Percentiles rank a stretch among this genome's conserved stretches.
These are phyloP conservation scores for Mythimna ferrago DNA, from an alignment of 2,888 invertebrate species.

Conservation along the genomic window DNA sequence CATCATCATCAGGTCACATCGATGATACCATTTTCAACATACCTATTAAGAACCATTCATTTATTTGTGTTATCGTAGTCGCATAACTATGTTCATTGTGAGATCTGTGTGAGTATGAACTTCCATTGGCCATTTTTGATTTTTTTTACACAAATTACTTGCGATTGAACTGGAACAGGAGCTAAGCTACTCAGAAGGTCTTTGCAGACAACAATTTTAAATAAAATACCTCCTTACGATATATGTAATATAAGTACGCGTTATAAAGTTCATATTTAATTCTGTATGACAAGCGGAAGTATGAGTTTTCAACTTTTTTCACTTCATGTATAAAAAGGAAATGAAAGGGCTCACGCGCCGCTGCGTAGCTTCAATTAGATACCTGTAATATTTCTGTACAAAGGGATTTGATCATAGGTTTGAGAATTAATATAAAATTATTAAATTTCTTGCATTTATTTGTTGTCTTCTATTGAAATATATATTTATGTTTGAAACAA, in stretches of 20 bases:
- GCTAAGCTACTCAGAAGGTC: conserved; percentile 4
- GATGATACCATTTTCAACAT: too few species aligned
- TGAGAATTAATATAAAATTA: conserved; percentile 16
- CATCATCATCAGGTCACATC: too few species aligned
- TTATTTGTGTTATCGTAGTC: too few species aligned
- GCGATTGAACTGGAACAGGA: conserved; percentile 20
- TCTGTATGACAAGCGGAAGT: conserved; percentile 27
- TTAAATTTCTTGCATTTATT: conserved; percentile 35
- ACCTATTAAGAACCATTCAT: too few species aligned
- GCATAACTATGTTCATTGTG: too few species aligned
- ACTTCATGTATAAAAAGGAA: conserved; percentile 47
- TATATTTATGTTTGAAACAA: conserved; percentile 17
- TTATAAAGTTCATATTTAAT: conserved; percentile 51
- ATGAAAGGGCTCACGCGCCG: conserved; percentile 47
- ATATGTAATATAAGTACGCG: conserved; percentile 43
- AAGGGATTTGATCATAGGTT: conserved; percentile 30
- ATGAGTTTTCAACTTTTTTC: conserved; percentile 59
- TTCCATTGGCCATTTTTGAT: too few species aligned
- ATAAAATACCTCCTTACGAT: conserved; percentile 36
- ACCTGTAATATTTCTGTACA: conserved; percentile 53
- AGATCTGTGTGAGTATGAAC: too few species aligned
- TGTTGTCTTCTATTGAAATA: conserved; percentile 32
- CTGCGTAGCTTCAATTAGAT: conserved; percentile 65
- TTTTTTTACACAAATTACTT: too few species aligned
- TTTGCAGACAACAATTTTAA: conserved; percentile 30